Percentiles rank a stretch among this genome's conserved stretches.
Evolutionary conservation across 2,797 vertebrate species (phyloP).

Genomic region (Thalassophryne amazonica): DNA sequence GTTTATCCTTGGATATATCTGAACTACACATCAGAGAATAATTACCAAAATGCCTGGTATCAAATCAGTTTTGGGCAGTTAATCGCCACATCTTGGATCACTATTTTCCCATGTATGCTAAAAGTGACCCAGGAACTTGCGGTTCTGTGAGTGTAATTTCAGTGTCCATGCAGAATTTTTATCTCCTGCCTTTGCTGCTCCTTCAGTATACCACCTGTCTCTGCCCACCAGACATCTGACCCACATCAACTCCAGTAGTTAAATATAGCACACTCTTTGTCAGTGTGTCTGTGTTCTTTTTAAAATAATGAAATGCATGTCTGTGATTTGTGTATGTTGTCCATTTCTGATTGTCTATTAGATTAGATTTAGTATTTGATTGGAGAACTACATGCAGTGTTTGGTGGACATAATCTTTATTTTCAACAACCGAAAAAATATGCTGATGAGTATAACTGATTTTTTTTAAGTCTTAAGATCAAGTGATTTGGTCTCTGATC

Average conservation of each 20-base stretch:
- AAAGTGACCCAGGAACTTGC: conserved; percentile 47
- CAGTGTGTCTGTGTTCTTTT: conserved; percentile 54
- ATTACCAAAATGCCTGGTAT: conserved; percentile 6
- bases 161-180: conserved; percentile 54
- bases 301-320: conserved; percentile 58
- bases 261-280: conserved; percentile 61
- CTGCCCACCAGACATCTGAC: conserved; percentile 70
- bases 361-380: conserved; percentile 7
- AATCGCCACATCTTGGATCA: too few relatives aligned
- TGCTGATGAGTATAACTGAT: too few relatives aligned
- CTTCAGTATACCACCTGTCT: conserved; percentile 66
- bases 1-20: conserved; percentile 37
- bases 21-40: background rate
- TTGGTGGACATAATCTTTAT: background rate
- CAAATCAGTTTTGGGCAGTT: too few relatives aligned
- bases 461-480: too few relatives aligned
- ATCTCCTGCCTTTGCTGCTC: conserved; percentile 50
- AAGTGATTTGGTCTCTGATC: too few relatives aligned
- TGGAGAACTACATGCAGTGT: background rate
- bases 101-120: background rate
- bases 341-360: background rate
- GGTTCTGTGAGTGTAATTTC: conserved; percentile 71
- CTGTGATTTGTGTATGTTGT: conserved; percentile 13
- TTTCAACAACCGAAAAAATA: conserved; percentile 1
- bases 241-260: conserved; percentile 64